phyloP scores from a whole-genome alignment of 2,113 vertebrate genomes.

The Dolichallabes microphthalmus region DNA sequence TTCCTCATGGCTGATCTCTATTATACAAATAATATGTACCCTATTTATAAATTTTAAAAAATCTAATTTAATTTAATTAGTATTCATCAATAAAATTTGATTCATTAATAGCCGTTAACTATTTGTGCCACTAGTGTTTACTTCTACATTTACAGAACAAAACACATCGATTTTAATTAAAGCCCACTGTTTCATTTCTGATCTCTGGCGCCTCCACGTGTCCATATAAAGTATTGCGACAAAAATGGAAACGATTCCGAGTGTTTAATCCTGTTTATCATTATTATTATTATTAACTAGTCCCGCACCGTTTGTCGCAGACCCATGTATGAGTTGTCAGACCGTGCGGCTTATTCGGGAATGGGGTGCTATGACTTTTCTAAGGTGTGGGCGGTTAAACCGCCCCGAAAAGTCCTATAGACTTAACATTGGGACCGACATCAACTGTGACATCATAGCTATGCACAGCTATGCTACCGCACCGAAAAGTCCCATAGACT shows the following conservation, averaged over 20 bases:
- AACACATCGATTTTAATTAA: slow-evolving; percentile 76
- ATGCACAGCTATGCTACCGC: too few species aligned
- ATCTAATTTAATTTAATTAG: background rate
- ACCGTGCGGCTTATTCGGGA: too few species aligned
- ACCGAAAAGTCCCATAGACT: too few species aligned
- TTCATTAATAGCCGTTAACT: background rate
- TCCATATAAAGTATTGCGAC: background rate
- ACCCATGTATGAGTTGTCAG: too few species aligned
- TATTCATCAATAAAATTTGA: background rate
- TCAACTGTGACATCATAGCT: too few species aligned
- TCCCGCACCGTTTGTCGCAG: too few species aligned
- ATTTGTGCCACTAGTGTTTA: background rate
- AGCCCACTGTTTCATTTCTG: slow-evolving; percentile 57
- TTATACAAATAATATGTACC: background rate
- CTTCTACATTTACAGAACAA: background rate
- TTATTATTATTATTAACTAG: too few species aligned
- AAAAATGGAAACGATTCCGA: too few species aligned
- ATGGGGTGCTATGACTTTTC: too few species aligned
- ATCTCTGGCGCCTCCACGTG: slow-evolving; percentile 45
- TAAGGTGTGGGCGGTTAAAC: too few species aligned
- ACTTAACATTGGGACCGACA: too few species aligned
- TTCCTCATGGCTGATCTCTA: background rate
- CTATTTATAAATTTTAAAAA: background rate
- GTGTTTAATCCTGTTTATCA: background rate
- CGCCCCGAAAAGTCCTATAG: too few species aligned